Evolutionary conservation across 2,113 vertebrate species (phyloP).

Genomic region (Brachyistius frenatus): DNA sequence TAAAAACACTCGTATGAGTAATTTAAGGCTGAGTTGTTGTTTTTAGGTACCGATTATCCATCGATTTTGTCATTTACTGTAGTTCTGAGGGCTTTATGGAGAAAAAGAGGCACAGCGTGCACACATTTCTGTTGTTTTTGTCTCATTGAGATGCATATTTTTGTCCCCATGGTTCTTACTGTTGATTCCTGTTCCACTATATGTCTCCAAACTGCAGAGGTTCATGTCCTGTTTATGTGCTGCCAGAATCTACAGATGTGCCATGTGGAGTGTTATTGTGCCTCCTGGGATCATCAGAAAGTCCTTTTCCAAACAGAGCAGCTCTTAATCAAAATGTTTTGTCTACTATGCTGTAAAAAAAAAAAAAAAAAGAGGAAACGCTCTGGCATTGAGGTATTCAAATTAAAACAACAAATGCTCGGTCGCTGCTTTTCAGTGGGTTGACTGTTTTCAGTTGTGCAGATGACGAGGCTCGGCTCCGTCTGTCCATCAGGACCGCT

Average conservation of each 20-base stretch:
- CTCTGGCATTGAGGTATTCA: conserved; percentile 21
- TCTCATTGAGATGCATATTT: no score
- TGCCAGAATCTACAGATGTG: not conserved
- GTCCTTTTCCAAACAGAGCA: conserved; percentile 17
- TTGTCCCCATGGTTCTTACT: no score
- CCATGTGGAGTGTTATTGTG: conserved; percentile 21
- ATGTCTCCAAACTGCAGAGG: no score
- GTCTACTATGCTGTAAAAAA: conserved; percentile 30
- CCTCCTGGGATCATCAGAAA: conserved; percentile 3
- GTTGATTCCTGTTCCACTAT: no score
- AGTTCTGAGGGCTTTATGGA: no score
- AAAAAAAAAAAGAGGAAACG: not conserved
- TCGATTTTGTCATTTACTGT: no score
- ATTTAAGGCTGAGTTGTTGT: no score
- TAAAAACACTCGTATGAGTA: no score
- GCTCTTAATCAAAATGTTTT: conserved; percentile 38
- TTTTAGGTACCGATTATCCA: no score
- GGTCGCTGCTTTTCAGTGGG: conserved; percentile 23
- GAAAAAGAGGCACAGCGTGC: no score
- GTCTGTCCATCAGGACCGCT: not conserved
- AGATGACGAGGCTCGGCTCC: not conserved
- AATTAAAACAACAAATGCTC: conserved; percentile 60
- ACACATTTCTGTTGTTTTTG: no score
- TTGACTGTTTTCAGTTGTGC: conserved; percentile 5
- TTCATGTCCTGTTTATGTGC: conserved; percentile 23